Evolutionary conservation across 2,797 vertebrate species (phyloP).

Genomic region (Urophycis tenuis): DNA sequence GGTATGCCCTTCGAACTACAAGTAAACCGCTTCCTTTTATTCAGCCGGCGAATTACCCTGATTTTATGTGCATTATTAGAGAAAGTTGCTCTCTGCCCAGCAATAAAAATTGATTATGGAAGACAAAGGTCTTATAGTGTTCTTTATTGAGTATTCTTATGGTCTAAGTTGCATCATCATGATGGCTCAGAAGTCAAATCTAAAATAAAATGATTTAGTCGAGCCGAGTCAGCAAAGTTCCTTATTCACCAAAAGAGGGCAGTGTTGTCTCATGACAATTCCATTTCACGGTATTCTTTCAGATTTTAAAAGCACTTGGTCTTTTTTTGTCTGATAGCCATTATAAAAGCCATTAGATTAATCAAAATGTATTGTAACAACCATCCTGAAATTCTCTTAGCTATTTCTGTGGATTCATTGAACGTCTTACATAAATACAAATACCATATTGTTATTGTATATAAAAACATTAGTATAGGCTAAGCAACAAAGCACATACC

Average conservation of each 20-base stretch:
- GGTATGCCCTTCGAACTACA: slow-evolving; percentile 2
- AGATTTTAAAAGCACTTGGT: neutral
- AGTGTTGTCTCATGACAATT: slow-evolving; percentile 26
- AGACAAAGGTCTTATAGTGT: slow-evolving; percentile 6
- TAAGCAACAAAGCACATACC: neutral
- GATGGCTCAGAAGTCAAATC: slow-evolving; percentile 1
- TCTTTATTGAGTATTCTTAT: slow-evolving; percentile 33
- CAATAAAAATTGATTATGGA: slow-evolving; percentile 40
- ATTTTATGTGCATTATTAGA: slow-evolving; percentile 49
- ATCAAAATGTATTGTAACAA: neutral
- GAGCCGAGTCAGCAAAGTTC: slow-evolving; percentile 4
- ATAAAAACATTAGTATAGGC: neutral
- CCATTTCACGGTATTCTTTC: neutral
- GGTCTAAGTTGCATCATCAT: slow-evolving; percentile 21
- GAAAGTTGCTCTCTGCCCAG: slow-evolving; percentile 34
- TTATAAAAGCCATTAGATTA: slow-evolving; percentile 1
- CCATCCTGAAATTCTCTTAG: neutral
- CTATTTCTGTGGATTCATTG: neutral
- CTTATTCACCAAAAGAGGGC: slow-evolving; percentile 48
- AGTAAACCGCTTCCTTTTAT: neutral
- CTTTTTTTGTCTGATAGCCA: neutral
- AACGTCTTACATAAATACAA: neutral
- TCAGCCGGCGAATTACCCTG: slow-evolving; percentile 32
- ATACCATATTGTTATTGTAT: no score
- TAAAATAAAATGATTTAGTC: slow-evolving; percentile 24